Conservation (phyloP, 2,797 vertebrate species). For the Glyptemys insculpta region DNA sequence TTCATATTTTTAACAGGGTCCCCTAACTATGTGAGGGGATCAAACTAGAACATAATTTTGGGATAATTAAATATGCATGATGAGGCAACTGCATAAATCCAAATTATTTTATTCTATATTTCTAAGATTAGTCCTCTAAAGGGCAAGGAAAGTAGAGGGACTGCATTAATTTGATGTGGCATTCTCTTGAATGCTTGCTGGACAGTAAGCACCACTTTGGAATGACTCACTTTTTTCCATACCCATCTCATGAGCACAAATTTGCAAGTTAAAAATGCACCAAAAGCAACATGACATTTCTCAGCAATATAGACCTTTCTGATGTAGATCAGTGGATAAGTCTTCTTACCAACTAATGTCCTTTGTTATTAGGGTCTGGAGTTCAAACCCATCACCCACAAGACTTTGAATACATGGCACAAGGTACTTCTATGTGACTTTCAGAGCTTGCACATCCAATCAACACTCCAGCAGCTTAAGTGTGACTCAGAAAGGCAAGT, state of each 20-base stretch:
- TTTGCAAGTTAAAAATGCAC: background rate
- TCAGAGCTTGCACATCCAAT: background rate
- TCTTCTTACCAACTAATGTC: background rate
- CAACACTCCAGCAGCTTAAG: background rate
- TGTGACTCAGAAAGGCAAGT: background rate
- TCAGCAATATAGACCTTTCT: background rate
- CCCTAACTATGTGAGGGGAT: background rate
- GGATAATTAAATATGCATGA: accelerated
- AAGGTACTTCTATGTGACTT: background rate
- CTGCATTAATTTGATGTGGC: background rate
- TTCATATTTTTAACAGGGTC: background rate
- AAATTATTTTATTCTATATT: background rate
- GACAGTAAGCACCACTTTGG: accelerated
- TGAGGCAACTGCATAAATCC: background rate
- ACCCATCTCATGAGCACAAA: background rate
- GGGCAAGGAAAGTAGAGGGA: background rate
- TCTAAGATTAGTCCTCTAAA: background rate
- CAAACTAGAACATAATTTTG: background rate
- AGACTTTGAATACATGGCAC: background rate
- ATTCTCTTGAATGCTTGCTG: background rate
- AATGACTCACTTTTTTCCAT: background rate
- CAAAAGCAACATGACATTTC: background rate
- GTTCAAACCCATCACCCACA: background rate
- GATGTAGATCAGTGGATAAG: background rate
- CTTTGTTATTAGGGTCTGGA: background rate